Evolutionary conservation across 2,113 vertebrate species (phyloP), one percentile per base, ranked within the genome.

Genomic region (Mola mola): DNA sequence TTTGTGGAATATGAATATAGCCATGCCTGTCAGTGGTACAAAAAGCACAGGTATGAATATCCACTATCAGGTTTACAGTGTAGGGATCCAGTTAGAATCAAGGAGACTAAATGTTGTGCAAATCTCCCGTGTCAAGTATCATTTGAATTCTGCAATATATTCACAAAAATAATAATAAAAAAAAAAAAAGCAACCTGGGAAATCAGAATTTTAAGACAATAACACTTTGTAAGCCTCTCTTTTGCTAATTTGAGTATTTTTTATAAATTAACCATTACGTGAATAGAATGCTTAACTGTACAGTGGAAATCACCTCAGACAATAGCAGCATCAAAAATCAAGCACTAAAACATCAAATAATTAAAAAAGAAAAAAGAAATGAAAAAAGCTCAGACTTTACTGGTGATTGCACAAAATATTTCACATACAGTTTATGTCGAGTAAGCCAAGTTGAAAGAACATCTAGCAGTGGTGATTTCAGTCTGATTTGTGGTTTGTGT

Each of bases 291-390:
- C 55, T 48, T n/a, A 64, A 67, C 55, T 74, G 41, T 75, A 81
- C 72, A 85, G 72, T 76, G 70, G 25, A 72, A 74, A 8, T 62
- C 56, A 67, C 58, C 66, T 81, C 26, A 63, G 36, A 75, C 37
- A 28, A 79, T 85, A 90, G 89, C 87, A 90, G 86, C 86, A 71
- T 79, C 26, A 78, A 75, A 79, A 68, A 77, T 38, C 63, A 80
- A 72, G 29, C 38, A 44, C 70, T 66, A 47, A 64, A 60, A 79
- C 49, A 78, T 51, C n/a, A 76, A 83, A 87, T 57, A 70, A 75
- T 34, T 76, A 37, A 69, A 71, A 78, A 49, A n/a, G 10, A 10
- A 5, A 8, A 8, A 33, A 33, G 6, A 33, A 6, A 15, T 36
- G 3, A 9, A 20, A 53, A 24, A 56, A 80, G 12, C 48, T 75